Evolutionary conservation across 2,888 invertebrate species (phyloP).

Genomic region (Ferrisia virgata): DNA sequence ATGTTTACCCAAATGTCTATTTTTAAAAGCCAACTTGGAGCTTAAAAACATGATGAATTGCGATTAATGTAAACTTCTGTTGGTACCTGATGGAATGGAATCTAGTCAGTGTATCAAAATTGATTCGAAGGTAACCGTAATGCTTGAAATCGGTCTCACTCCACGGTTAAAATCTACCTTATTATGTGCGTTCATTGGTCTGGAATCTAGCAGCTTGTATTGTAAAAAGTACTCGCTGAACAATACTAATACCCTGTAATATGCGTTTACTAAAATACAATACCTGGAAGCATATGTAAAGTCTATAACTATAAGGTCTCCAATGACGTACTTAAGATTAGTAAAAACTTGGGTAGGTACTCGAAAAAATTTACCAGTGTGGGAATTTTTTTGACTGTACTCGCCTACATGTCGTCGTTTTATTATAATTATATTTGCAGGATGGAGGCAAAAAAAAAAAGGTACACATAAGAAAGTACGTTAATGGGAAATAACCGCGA

Average conservation of each 20-base stretch:
- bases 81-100: no score
- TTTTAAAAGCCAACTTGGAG: no score
- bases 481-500: constrained; percentile 30
- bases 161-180: constrained; percentile 1
- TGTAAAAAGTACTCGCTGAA: not conserved
- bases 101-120: not conserved
- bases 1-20: no score
- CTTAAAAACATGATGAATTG: no score
- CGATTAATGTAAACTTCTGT: no score
- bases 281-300: not conserved
- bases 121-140: not conserved
- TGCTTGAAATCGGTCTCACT: not conserved
- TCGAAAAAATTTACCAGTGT: not conserved
- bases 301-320: not conserved
- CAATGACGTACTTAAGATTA: not conserved
- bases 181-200: constrained; percentile 40
- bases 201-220: constrained; percentile 20
- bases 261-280: not conserved
- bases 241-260: constrained; percentile 17
- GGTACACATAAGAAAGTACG: not conserved
- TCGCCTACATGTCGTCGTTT: not conserved
- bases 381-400: constrained; percentile 4
- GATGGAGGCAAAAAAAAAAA: not conserved
- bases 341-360: not conserved
- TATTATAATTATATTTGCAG: not conserved